Evolutionary conservation across 1,140 invertebrate genomes (phyloP).

Genomic region (Drosophila sp.): DNA sequence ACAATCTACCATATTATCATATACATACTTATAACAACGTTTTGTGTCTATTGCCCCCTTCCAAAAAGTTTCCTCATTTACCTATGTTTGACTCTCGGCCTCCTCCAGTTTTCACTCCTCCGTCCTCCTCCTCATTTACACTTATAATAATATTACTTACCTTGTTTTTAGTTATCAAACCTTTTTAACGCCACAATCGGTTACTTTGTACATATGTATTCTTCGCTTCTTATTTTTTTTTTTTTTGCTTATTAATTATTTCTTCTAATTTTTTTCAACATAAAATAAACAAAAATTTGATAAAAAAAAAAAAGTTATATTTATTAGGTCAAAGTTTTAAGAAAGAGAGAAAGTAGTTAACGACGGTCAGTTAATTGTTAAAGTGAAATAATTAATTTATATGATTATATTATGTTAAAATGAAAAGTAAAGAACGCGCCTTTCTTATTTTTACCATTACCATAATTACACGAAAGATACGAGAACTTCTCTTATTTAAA

Average conservation of each 20-base stretch:
- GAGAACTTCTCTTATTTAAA: slow-evolving; percentile 56
- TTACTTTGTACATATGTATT: slow-evolving; percentile 60
- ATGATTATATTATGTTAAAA: slow-evolving; percentile 37
- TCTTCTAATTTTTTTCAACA: slow-evolving; percentile 34
- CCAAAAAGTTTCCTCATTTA: neutral
- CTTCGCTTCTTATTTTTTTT: slow-evolving; percentile 12
- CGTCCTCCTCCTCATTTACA: neutral
- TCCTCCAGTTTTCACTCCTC: neutral
- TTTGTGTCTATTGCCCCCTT: slow-evolving; percentile 1
- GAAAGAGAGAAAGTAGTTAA: slow-evolving; percentile 20
- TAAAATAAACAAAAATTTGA: slow-evolving; percentile 23
- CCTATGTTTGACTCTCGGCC: neutral
- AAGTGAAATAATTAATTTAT: slow-evolving; percentile 59
- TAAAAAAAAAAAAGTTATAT: slow-evolving; percentile 34
- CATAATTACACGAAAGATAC: slow-evolving; percentile 14
- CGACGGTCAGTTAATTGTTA: slow-evolving; percentile 69
- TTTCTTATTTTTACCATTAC: slow-evolving; percentile 29
- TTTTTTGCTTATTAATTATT: slow-evolving; percentile 26
- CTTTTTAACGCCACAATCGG: slow-evolving; percentile 27
- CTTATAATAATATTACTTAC: slow-evolving; percentile 19
- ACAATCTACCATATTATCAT: slow-evolving; percentile 1
- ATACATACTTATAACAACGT: too few relatives aligned
- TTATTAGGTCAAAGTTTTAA: slow-evolving; percentile 10
- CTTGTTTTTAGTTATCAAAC: slow-evolving; percentile 26
- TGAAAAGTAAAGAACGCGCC: neutral